Evolutionary conservation across 1,140 invertebrate genomes (phyloP), one percentile per base, ranked within the genome.

Genomic region (Thaumatotibia leucotreta): DNA sequence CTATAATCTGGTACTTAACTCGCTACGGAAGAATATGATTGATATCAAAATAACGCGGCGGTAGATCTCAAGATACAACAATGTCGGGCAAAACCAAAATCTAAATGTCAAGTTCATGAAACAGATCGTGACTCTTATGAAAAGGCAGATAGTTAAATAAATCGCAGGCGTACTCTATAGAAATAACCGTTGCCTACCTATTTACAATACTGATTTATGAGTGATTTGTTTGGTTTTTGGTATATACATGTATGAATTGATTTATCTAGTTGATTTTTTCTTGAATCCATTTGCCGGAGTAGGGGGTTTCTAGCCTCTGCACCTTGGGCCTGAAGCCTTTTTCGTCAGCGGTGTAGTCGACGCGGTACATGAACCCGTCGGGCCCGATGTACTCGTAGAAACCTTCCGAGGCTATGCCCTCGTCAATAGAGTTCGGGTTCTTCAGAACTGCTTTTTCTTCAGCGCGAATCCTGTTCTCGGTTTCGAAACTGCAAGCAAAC

Each of bases 381-480:
- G 93, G 92, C 5, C 92, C 93, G 33, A 93, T 93, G 81, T 93
- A 94, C 76, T 93, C 92, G 75, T 94, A 95, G 72, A 92, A 93
- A 24, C 94, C 94, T 61, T 93, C 90, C 2, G 94, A 95, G 32
- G 94, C 93, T 63, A 94, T 94, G 4, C 94, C 94, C 76, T 94
- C 94, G 45, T 91, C 89, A 29, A 86, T 75, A 4, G 88, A 86
- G 73, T 91, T 91, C 10, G 88, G 76, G 68, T 92, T 91, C 72
- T 91, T 92, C 64, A 92, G 66, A 10, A 91, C 72, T 1, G 94
- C 95, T 66, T 93, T 92, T 82, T 96, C 95, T 82, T 95, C 90
- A 17, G 93, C 94, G 67, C 94, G 93, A 69, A 96, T 96, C 67
- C 95, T 95, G 81, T 96, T 96, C 65, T 93, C 95, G n/a, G 95